Percentiles rank a stretch among this genome's conserved stretches.
Evolutionary conservation across 2,113 vertebrate species (phyloP).

Genomic region (Gadus chalcogrammus): DNA sequence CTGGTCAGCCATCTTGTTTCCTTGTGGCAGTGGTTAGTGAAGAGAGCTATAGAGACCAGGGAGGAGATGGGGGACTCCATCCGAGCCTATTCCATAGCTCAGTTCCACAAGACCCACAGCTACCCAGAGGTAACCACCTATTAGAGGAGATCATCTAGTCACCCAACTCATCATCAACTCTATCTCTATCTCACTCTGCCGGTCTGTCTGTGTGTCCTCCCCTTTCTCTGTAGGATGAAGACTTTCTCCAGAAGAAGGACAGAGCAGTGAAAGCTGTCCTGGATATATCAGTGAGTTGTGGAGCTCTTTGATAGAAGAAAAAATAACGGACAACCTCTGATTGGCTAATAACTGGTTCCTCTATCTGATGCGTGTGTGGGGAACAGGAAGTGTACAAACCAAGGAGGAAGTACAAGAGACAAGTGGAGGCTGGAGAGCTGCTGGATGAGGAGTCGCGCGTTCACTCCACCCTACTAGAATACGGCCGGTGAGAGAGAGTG

Average conservation of each 20-base stretch:
- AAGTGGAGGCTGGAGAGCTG: conserved; percentile 80
- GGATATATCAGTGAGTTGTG: conserved; percentile 81
- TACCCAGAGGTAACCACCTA: conserved; percentile 82
- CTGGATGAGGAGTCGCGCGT: conserved; percentile 92
- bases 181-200: too few species aligned
- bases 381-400: conserved; percentile 90
- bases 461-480: conserved; percentile 91
- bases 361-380: not conserved
- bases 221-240: conserved; percentile 78
- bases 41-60: conserved; percentile 93
- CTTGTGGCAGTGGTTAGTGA: conserved; percentile 88
- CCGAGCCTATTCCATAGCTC: conserved; percentile 88
- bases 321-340: not conserved
- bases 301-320: not conserved
- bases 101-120: conserved; percentile 90
- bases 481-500: conserved; percentile 79
- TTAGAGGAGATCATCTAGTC: too few species aligned
- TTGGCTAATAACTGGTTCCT: too few species aligned
- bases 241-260: conserved; percentile 83
- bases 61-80: conserved; percentile 98
- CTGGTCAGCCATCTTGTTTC: not conserved
- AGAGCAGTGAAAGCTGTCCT: conserved; percentile 77
- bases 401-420: conserved; percentile 87
- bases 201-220: not conserved
- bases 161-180: too few species aligned